Evolutionary conservation across 2,113 vertebrate species (phyloP), one percentile per base, ranked within the genome.

Genomic region (Clinocottus analis): DNA sequence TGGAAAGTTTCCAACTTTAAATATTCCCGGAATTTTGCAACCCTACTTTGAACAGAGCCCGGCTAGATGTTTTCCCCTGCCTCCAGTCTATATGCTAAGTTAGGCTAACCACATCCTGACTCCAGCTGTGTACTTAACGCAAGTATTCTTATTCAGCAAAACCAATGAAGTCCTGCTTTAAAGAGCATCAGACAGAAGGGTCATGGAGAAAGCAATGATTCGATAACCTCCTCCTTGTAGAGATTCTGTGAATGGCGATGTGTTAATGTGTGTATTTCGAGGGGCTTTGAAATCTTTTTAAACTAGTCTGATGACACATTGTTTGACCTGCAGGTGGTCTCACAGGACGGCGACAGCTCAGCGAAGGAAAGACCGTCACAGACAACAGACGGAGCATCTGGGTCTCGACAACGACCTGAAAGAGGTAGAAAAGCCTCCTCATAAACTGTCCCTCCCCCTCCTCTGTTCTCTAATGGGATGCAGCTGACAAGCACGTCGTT

Each of bases 381-480:
- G 95, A 43, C 97, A 96, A 72, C 96, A 96, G 27, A 94, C 95
- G 0, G 97, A 97, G 16, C 96, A 97, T 47, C 90, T 96, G 0
- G 93, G 88, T 10, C 90, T 97, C 60, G 97, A 98, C 86, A 97
- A 95, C 0, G 96, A 97, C 23, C 51, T 97, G 67, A 95, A 95
- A 87, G 97, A 99, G 96, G 97, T 98, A 94, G 31, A 10, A 0
- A 3, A 17, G 31, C 4, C 62, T n/a, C n/a, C n/a, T n/a, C n/a
- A n/a, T n/a, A n/a, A n/a, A n/a, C n/a, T n/a, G n/a, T n/a, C n/a
- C 63, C 33, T 25, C 63, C 14, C 17, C 45, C 67, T 60, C 33
- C 55, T 56, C 43, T 78, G 21, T 9, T 51, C 35, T 47, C 31
- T 43, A 67, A 58, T 11, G 0, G 23, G 1, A 29, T 9, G 14